Evolutionary conservation across 2,797 vertebrate species (phyloP).

Genomic region (Apogon hyalosoma): DNA sequence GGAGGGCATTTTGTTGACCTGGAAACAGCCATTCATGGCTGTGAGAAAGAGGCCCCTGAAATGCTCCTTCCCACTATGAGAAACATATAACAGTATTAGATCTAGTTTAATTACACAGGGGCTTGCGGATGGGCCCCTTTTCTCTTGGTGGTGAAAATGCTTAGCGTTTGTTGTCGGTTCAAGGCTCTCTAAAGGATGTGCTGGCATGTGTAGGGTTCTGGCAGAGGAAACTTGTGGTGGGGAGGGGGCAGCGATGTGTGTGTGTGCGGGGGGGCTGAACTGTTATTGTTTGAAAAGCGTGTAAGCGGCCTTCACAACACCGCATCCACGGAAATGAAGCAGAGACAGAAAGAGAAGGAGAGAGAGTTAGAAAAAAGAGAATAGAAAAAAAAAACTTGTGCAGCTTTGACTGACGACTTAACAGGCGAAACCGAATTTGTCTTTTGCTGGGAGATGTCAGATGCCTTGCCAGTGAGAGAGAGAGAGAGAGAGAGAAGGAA

Average conservation of each 20-base stretch:
- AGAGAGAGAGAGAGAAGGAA: constrained; percentile 50
- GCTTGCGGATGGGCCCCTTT: constrained; percentile 70
- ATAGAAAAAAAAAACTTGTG: constrained; percentile 62
- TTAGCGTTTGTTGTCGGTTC: constrained; percentile 82
- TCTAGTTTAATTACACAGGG: constrained; percentile 81
- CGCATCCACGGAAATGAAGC: constrained; percentile 76
- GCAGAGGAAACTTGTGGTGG: constrained; percentile 74
- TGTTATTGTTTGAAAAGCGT: constrained; percentile 84
- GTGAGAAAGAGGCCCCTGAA: constrained; percentile 58
- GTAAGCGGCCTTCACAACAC: constrained; percentile 82
- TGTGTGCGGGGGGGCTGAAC: constrained; percentile 51
- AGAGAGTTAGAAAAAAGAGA: constrained; percentile 35
- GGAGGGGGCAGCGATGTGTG: not conserved
- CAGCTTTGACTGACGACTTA: constrained; percentile 84
- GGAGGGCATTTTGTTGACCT: constrained; percentile 50
- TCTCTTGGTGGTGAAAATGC: constrained; percentile 72
- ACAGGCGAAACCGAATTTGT: constrained; percentile 84
- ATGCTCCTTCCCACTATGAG: constrained; percentile 47
- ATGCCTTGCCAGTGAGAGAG: constrained; percentile 83
- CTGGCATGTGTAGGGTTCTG: constrained; percentile 81
- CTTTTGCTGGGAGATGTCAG: constrained; percentile 84
- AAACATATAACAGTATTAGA: constrained; percentile 79
- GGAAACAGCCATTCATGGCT: constrained; percentile 53
- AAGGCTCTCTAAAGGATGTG: constrained; percentile 83
- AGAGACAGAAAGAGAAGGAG: constrained; percentile 47